These are phyloP conservation scores for Lasioglossum malachurum DNA, from an alignment of 2,888 invertebrate genomes.

Conservation along the genomic window DNA sequence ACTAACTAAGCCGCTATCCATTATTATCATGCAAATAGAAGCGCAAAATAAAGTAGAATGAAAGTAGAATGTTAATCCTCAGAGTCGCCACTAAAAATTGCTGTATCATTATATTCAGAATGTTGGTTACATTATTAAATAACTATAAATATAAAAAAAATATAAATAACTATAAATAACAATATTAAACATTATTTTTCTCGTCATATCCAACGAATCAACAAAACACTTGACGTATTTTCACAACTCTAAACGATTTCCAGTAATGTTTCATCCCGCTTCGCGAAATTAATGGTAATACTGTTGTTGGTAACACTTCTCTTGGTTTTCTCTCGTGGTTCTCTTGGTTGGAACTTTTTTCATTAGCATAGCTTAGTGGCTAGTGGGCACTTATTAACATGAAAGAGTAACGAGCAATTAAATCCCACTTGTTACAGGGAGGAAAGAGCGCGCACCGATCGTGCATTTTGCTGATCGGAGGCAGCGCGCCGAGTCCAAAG, in stretches of 20 bases:
- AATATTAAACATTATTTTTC: no score
- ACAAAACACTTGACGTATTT: neutral
- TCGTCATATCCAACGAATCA: no score
- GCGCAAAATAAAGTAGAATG: neutral
- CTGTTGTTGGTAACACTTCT: neutral
- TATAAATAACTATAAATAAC: no score
- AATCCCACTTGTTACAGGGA: constrained; percentile 6
- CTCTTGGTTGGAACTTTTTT: neutral
- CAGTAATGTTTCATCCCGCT: neutral
- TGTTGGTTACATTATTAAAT: no score
- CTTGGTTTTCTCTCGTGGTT: neutral
- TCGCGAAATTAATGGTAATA: neutral
- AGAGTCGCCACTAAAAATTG: no score
- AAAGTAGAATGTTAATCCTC: neutral
- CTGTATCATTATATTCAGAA: no score
- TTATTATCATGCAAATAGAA: constrained; percentile 30
- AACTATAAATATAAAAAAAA: no score
- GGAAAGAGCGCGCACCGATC: neutral
- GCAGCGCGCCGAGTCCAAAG: constrained; percentile 15
- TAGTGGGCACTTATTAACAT: neutral
- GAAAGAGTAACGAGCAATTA: constrained; percentile 32
- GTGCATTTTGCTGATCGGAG: neutral
- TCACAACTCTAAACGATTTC: neutral
- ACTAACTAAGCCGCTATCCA: constrained; percentile 18
- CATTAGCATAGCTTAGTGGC: neutral